Percentiles rank a stretch among this genome's conserved stretches.
These are phyloP conservation scores for Genyomyrus donnyi DNA, from an alignment of 2,113 vertebrate species.

Conservation along the genomic window DNA sequence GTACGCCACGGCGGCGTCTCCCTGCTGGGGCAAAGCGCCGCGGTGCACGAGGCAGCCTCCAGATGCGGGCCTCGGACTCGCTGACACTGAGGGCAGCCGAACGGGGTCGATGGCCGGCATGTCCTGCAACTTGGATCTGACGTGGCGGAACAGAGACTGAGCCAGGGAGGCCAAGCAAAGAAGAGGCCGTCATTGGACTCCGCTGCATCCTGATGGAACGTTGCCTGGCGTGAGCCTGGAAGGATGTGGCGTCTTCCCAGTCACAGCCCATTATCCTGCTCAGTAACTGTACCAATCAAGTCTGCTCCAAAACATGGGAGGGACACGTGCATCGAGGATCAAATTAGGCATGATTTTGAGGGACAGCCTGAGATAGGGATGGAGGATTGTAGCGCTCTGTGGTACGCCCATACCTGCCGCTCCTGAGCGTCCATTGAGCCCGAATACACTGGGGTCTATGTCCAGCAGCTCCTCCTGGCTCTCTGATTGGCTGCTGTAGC, in stretches of 20 bases:
- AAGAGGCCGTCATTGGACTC: not conserved
- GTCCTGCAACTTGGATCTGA: not conserved
- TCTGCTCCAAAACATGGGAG: not conserved
- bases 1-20: not conserved
- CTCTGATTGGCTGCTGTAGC: slow-evolving; percentile 70
- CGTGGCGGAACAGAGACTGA: not conserved
- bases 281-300: not conserved
- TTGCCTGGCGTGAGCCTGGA: not conserved
- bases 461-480: slow-evolving; percentile 75
- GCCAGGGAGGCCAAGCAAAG: not conserved
- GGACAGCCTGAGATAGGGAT: not conserved
- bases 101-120: not conserved
- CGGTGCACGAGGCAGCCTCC: not conserved
- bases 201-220: not conserved
- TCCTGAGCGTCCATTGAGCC: slow-evolving; percentile 82
- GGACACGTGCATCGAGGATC: not conserved
- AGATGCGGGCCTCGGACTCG: not conserved
- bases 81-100: not conserved
- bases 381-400: not conserved
- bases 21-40: not conserved
- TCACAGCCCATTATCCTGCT: not conserved
- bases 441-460: slow-evolving; percentile 69
- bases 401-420: slow-evolving; percentile 67
- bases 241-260: not conserved
- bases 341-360: not conserved